Percentiles rank a stretch among this genome's conserved stretches.
Evolutionary conservation across 37 sponge, comb jelly and placozoan genomes (phyloP).

Genomic region (Chondrosia reniformis): DNA sequence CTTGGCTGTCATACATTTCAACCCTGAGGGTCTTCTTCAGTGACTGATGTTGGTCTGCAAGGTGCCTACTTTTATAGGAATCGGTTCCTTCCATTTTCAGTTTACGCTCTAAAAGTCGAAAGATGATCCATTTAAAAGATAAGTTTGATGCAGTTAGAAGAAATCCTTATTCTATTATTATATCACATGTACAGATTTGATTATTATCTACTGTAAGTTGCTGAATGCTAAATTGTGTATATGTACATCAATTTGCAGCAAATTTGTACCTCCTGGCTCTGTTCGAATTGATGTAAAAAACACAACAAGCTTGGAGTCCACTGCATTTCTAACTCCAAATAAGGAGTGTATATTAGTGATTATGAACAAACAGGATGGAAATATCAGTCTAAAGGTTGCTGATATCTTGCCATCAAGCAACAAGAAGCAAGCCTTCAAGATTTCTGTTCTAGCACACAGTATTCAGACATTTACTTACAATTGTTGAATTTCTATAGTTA

Average conservation of each 20-base stretch:
- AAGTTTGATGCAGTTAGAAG: too few species aligned
- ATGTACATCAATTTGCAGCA: slow-evolving; percentile 24
- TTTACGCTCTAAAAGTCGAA: too few species aligned
- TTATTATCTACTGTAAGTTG: too few species aligned
- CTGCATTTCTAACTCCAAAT: slow-evolving; percentile 42
- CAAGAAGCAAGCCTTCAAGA: slow-evolving; percentile 35
- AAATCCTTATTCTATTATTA: too few species aligned
- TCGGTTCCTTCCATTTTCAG: too few species aligned
- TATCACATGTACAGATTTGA: too few species aligned
- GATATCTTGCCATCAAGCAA: slow-evolving; percentile 8
- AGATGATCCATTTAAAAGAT: too few species aligned
- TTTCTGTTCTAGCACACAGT: slow-evolving; percentile 32
- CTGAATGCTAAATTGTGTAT: background rate
- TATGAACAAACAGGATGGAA: slow-evolving; percentile 34
- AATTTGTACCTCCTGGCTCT: slow-evolving; percentile 58
- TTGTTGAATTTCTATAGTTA: too few species aligned
- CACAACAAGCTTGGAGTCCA: slow-evolving; percentile 20
- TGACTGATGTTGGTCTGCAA: too few species aligned
- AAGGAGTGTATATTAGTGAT: slow-evolving; percentile 26
- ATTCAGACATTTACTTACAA: background rate
- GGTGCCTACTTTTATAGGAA: too few species aligned
- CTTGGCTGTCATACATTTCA: too few species aligned
- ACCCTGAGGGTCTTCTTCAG: too few species aligned
- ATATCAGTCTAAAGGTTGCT: slow-evolving; percentile 23
- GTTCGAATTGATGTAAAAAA: slow-evolving; percentile 24